Conservation (phyloP, 1,140 invertebrate species). For the Achatina immaculata region DNA sequence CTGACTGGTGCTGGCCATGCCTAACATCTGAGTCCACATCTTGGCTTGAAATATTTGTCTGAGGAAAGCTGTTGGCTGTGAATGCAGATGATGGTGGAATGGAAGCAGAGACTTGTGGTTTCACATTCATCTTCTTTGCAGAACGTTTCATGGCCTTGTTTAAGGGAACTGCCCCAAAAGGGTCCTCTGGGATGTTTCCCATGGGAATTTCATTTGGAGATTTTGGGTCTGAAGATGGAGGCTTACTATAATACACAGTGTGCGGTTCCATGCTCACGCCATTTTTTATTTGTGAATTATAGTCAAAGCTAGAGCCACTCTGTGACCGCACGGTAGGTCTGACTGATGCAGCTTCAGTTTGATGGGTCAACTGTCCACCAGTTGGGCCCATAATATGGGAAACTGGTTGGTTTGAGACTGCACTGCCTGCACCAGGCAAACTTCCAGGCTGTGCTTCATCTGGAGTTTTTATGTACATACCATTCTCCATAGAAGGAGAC, state of each 20-base stretch:
- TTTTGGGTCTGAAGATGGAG: not conserved
- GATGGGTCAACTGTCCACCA: not conserved
- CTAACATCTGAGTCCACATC: not conserved
- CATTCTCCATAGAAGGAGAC: conserved; percentile 45
- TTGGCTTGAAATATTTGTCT: not conserved
- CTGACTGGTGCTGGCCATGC: not conserved
- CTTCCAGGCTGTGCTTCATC: conserved; percentile 46
- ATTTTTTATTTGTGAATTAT: not conserved
- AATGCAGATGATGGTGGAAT: conserved; percentile 30
- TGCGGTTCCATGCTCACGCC: not conserved
- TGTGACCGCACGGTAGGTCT: no score
- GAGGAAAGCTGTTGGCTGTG: not conserved
- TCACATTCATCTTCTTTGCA: conserved; percentile 19
- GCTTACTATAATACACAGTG: not conserved
- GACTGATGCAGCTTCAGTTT: conserved; percentile 26
- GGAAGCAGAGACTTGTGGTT: not conserved
- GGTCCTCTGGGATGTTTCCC: conserved; percentile 64
- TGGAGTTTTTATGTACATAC: conserved; percentile 42
- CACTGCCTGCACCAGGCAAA: conserved; percentile 29
- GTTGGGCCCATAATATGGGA: conserved; percentile 3
- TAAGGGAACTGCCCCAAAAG: conserved; percentile 78
- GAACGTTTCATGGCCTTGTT: conserved; percentile 50
- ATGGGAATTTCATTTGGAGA: not conserved
- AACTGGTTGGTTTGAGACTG: not conserved
- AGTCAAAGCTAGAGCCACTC: conserved; percentile 2